Evolutionary conservation across 2,797 vertebrate species (phyloP).

Genomic region (Poecilia wingei): DNA sequence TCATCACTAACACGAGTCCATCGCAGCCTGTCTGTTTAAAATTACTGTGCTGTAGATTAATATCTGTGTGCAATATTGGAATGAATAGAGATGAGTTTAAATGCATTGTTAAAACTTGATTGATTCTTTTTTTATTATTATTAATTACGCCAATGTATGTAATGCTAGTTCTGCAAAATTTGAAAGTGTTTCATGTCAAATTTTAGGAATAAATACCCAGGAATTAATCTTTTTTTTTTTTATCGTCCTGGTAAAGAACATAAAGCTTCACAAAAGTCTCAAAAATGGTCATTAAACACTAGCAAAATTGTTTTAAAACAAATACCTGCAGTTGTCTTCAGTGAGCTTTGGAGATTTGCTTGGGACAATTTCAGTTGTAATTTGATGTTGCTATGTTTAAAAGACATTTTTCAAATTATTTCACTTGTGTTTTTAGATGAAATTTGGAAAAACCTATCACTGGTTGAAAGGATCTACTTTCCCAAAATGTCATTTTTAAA

Average conservation of each 20-base stretch:
- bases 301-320: neutral
- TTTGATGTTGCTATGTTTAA: no score
- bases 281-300: neutral
- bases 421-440: neutral
- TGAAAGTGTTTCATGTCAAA: neutral
- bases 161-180: neutral
- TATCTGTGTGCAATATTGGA: neutral
- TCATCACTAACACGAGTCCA: neutral
- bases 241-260: neutral
- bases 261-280: neutral
- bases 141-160: neutral
- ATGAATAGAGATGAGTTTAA: neutral
- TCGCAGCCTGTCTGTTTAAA: slow-evolving; percentile 1
- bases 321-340: neutral
- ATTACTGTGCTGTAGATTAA: neutral
- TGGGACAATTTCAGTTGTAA: no score
- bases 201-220: neutral
- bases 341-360: neutral
- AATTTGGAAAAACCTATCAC: neutral
- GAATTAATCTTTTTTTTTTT: neutral
- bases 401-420: no score
- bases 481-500: neutral
- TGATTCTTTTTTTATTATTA: neutral
- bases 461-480: neutral
- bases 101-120: neutral